Percentiles rank a stretch among this genome's conserved stretches.
These are phyloP conservation scores for Drosophila oshimai DNA, from an alignment of 1,140 invertebrate genomes.

Conservation along the genomic window DNA sequence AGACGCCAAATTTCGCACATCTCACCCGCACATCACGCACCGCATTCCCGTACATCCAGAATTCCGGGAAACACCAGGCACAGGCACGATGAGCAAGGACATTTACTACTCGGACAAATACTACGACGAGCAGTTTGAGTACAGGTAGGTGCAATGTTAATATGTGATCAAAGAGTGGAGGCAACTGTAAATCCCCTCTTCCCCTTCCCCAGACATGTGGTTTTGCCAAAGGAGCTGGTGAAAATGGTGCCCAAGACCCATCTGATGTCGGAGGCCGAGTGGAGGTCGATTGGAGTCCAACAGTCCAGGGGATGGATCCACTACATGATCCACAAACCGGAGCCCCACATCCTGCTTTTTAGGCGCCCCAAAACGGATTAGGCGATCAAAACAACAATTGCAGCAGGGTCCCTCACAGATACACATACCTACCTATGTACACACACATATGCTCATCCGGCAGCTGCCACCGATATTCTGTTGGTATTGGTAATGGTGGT, in stretches of 20 bases:
- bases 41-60: background rate
- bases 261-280: constrained; percentile 97
- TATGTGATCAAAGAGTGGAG: background rate
- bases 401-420: constrained; percentile 3
- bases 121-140: constrained; percentile 93
- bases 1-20: constrained; percentile 25
- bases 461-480: constrained; percentile 30
- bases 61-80: background rate
- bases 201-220: constrained; percentile 90
- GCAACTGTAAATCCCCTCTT: constrained; percentile 27
- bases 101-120: constrained; percentile 97
- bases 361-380: constrained; percentile 83
- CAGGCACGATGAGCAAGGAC: constrained; percentile 83
- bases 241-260: constrained; percentile 95
- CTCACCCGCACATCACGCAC: no score
- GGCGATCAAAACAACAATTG: constrained; percentile 4
- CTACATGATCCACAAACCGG: constrained; percentile 97
- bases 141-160: constrained; percentile 90
- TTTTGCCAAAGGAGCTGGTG: constrained; percentile 94
- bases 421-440: constrained; percentile 13
- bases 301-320: constrained; percentile 98
- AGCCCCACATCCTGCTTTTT: constrained; percentile 87
- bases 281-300: constrained; percentile 96
- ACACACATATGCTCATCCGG: constrained; percentile 26
- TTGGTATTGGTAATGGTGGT: constrained; percentile 17